These are phyloP conservation scores for Dromas ardeola DNA, from an alignment of 2,113 vertebrate species.

Conservation along the genomic window DNA sequence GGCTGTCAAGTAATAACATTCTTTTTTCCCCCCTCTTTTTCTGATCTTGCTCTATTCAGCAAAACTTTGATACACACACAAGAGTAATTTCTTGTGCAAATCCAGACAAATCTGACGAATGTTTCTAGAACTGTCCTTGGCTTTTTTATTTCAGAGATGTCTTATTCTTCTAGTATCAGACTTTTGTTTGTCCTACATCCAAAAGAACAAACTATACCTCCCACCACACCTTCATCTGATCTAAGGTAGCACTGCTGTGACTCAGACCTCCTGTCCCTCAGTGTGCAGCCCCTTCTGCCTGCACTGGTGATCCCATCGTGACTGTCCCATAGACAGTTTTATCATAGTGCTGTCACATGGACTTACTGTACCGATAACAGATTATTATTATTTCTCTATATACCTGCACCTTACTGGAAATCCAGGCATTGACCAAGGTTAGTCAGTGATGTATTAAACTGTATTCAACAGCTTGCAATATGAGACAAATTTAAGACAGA, in stretches of 20 bases:
- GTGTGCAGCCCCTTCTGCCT: background rate
- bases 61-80: background rate
- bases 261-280: background rate
- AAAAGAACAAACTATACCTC: background rate
- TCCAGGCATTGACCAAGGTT: background rate
- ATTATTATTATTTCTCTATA: background rate
- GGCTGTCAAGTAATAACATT: background rate
- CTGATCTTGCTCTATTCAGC: background rate
- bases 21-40: background rate
- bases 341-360: fast-evolving
- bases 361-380: background rate
- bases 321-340: background rate
- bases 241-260: background rate
- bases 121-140: background rate
- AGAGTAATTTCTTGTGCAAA: background rate
- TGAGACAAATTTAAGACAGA: background rate
- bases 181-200: background rate
- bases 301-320: background rate
- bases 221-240: background rate
- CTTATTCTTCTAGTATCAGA: background rate
- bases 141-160: background rate
- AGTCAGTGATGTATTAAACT: background rate
- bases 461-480: background rate
- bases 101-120: background rate
- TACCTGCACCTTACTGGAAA: background rate